Base-by-base conservation (phyloP, 2,888 invertebrate genomes). In the Bruchidius siliquastri region DNA sequence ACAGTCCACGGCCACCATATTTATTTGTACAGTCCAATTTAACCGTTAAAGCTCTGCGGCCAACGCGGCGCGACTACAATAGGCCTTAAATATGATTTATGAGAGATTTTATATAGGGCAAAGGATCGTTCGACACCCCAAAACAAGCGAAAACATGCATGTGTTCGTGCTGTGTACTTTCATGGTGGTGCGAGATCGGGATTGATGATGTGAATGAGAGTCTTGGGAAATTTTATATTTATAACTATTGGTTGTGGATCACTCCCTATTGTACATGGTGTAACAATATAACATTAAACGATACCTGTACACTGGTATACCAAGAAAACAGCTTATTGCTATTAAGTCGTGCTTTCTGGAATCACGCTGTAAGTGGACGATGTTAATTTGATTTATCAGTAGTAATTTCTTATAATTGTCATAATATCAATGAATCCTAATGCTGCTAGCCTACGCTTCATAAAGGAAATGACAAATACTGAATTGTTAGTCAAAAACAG, bases 81-180 rank as follows among this genome's bases (percentile, higher is more conserved):
- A 77, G 84, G 80, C 79, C 83, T 85, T 86, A 86, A 86, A 86
- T 86, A 86, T 86, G 86, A 86, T 86, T 86, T 86, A 86, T 86
- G 85, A 83, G 84, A 84, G 83, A 84, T 84, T 86, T 86, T 84
- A 84, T 85, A 83, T 84, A 81, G 83, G 84, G 84, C 84, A 83
- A 82, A 80, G 80, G 79, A 77, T 77, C 49, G 49, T 49, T 79
- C 77, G 80, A 80, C 83, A 84, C 85, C 84, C 84, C 82, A 85
- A 83, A 84, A 84, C 83, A 84, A 83, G 81, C 79, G 82, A 83
- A 83, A 84, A 84, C 80, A 81, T 21, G 21, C 32, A 72, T 49
- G 49, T 49, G 49, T 49, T 8, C 49, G 49, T 49, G 49, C 13
- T 49, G 49, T 49, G 49, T 18, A 4, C 13, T 49, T 49, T 49